Conservation (phyloP, 2,797 vertebrate species). For the Anabas testudineus region DNA sequence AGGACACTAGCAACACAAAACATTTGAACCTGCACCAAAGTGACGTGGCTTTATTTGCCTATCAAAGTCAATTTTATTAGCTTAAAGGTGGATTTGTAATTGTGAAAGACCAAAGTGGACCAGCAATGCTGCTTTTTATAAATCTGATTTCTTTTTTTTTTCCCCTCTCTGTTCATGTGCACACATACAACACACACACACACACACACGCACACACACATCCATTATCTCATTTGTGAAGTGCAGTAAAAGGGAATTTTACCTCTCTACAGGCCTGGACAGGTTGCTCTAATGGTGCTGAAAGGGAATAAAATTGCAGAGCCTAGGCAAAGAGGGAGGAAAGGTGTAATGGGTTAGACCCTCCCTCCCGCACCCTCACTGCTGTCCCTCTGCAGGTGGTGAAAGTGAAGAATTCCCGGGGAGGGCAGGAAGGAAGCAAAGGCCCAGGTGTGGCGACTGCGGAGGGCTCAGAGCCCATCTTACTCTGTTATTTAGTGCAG, state of each 20-base stretch:
- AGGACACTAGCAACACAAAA: slow-evolving; percentile 61
- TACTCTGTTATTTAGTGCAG: slow-evolving; percentile 73
- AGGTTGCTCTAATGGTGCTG: slow-evolving; percentile 47
- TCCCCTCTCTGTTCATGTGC: background rate
- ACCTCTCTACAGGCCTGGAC: slow-evolving; percentile 59
- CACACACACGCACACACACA: slow-evolving; percentile 4
- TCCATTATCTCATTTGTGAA: slow-evolving; percentile 38
- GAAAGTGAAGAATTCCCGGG: slow-evolving; percentile 84
- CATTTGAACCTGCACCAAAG: background rate
- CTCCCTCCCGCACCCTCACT: slow-evolving; percentile 22
- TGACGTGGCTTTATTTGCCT: slow-evolving; percentile 27
- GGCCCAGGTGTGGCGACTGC: slow-evolving; percentile 75
- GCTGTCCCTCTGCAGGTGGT: slow-evolving; percentile 76
- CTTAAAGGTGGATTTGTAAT: background rate
- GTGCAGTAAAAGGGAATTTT: slow-evolving; percentile 39
- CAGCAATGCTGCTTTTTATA: background rate
- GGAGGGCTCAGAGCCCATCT: slow-evolving; percentile 46
- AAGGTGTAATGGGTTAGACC: slow-evolving; percentile 50
- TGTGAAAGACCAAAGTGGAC: background rate
- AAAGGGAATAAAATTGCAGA: slow-evolving; percentile 64
- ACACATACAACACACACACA: slow-evolving; percentile 5
- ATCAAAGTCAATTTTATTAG: slow-evolving; percentile 4
- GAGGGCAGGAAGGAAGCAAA: slow-evolving; percentile 78
- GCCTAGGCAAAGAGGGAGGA: slow-evolving; percentile 43
- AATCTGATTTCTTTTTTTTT: background rate